Percentiles rank a stretch among this genome's conserved stretches.
Conservation (phyloP, 2,797 vertebrate species). For the Peromyscus aztecus region DNA sequence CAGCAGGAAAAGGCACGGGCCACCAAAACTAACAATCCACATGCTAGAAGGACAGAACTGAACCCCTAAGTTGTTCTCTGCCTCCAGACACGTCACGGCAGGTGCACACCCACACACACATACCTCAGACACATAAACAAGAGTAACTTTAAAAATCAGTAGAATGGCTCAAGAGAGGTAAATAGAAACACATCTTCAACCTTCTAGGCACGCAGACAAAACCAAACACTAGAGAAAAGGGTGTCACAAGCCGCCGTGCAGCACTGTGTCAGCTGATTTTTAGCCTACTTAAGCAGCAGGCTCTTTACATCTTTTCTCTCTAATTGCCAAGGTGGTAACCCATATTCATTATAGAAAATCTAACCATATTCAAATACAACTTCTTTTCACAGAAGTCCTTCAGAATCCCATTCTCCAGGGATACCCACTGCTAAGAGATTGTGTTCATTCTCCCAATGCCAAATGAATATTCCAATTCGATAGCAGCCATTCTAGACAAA, state of each 20-base stretch:
- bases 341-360: conserved; percentile 51
- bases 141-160: conserved; percentile 4
- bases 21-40: background rate
- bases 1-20: background rate
- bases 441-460: conserved; percentile 54
- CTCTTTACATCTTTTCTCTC: conserved; percentile 12
- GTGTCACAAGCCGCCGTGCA: background rate
- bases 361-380: conserved; percentile 62
- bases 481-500: conserved; percentile 31
- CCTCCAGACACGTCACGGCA: background rate
- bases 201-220: background rate
- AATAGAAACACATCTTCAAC: conserved; percentile 43
- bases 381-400: conserved; percentile 64
- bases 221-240: conserved; percentile 9
- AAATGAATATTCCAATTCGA: conserved; percentile 56
- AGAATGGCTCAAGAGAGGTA: background rate
- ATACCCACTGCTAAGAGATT: conserved; percentile 54
- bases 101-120: background rate
- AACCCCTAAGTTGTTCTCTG: background rate
- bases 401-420: conserved; percentile 37
- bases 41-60: background rate
- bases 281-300: conserved; percentile 14
- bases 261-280: background rate
- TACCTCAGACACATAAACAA: background rate
- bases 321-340: conserved; percentile 62